Base-by-base conservation (phyloP, 2,888 invertebrate species). In the Drosophila phalerata region DNA sequence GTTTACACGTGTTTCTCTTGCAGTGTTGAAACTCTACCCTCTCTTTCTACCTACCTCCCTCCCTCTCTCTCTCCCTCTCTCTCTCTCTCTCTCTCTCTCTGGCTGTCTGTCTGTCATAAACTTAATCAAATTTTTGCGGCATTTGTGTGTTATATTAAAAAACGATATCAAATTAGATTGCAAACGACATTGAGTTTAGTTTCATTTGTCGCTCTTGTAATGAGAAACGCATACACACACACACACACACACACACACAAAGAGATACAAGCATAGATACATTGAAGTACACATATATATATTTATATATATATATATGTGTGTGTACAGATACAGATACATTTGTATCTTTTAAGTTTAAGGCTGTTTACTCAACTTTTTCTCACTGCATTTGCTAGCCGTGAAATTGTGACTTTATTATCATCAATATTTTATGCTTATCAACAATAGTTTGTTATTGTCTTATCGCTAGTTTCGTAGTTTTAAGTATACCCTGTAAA, bases 391-490 rank as follows among this genome's bases (percentile, higher is more conserved):
- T 55, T 70, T 45, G 13, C 4, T 63, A 53, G 40, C 65, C 61
- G 22, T 62, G 57, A 62, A 63, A 62, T 47, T 62, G 38, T 32
- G 32, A 11, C 22, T 38, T 19, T 49, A 61, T 30, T 52, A 42
- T 30, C 37, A 22, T 43, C 13, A 28, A 34, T 37, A 40, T 37
- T 74, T 28, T 8, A 1, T 51, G 61, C 67, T 79, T 81, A 79
- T 79, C 79, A 61, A 57, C 79, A 61, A 57, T 52, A 69, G 69
- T 73, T 84, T 84, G 73, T 61, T 79, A 70, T 73, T 81, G 77
- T 87, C 81, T 84, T 84, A 89, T 88, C 89, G 57, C 65, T 22
- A 37, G 53, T 52, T 72, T 62, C 32, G 48, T 42, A n/a, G n/a
- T 42, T 68, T 58, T 30, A 22, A 60, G n/a, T 22, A 56, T 45